Percentiles rank a stretch among this genome's conserved stretches.
Conservation (phyloP, 2,888 invertebrate species). For the Microplitis manilae region DNA sequence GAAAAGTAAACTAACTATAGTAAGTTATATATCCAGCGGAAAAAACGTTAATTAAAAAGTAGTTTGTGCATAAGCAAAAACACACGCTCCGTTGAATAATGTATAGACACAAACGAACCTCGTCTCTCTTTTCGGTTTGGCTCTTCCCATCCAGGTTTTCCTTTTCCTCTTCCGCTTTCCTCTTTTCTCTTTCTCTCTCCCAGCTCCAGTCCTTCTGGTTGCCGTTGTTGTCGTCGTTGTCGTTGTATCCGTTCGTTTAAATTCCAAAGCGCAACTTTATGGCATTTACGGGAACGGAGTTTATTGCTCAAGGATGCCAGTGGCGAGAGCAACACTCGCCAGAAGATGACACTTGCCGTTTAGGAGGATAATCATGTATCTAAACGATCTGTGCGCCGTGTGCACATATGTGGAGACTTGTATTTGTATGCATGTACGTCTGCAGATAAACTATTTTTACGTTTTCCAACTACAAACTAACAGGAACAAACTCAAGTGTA, state of each 20-base stretch:
- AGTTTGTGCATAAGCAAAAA: slow-evolving; percentile 11
- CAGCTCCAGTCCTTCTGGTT: neutral
- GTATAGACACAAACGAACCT: slow-evolving; percentile 25
- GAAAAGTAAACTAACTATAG: neutral
- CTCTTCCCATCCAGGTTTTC: neutral
- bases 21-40: neutral
- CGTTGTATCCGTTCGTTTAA: slow-evolving; percentile 7
- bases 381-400: neutral
- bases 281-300: neutral
- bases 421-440: neutral
- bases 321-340: slow-evolving; percentile 11
- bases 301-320: slow-evolving; percentile 15
- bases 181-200: neutral
- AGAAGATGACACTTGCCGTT: neutral
- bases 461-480: neutral
- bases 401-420: neutral
- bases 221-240: neutral
- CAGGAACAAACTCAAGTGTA: neutral
- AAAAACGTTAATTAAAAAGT: slow-evolving; percentile 21
- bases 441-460: too few species aligned
- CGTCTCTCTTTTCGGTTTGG: neutral
- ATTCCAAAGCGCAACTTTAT: slow-evolving; percentile 17
- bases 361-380: slow-evolving; percentile 8
- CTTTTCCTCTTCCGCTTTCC: neutral
- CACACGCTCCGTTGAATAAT: slow-evolving; percentile 20